Conservation (phyloP, 92 coral and sea anemone genomes). For the Actinostola sp. region DNA sequence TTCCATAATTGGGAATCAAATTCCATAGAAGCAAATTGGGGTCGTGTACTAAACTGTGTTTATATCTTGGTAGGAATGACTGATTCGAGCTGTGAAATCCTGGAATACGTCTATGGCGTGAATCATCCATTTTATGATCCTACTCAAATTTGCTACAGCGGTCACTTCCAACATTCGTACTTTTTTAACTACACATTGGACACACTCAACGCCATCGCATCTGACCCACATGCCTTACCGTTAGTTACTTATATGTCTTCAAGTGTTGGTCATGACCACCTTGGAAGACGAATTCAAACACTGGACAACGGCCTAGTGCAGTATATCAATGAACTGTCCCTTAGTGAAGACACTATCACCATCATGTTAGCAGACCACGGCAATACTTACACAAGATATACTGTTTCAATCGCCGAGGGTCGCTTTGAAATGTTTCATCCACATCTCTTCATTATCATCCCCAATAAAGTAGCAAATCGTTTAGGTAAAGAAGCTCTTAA, state of each 20-base stretch:
- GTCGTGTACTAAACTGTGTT: background rate
- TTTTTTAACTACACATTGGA: conserved; percentile 50
- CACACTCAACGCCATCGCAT: conserved; percentile 51
- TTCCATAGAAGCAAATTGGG: background rate
- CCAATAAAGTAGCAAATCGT: conserved; percentile 55
- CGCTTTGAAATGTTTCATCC: conserved; percentile 80
- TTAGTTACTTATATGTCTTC: conserved; percentile 66
- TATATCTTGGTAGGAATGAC: conserved; percentile 51
- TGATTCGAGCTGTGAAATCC: conserved; percentile 57
- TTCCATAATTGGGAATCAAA: too few species aligned
- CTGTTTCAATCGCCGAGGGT: conserved; percentile 55
- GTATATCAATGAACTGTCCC: conserved; percentile 55
- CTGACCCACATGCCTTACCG: conserved; percentile 46
- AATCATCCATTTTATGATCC: conserved; percentile 40
- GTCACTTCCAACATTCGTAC: conserved; percentile 52
- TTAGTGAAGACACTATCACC: conserved; percentile 65
- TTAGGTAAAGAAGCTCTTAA: conserved; percentile 53
- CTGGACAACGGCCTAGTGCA: conserved; percentile 61
- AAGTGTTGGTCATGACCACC: conserved; percentile 79
- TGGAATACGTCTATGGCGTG: conserved; percentile 10
- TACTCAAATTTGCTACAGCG: conserved; percentile 62
- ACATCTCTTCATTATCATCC: conserved; percentile 53
- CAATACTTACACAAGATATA: conserved; percentile 80
- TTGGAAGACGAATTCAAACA: conserved; percentile 70
- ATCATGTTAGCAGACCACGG: conserved; percentile 88